Base-by-base conservation (phyloP, 2,797 vertebrate genomes). In the Fringilla coelebs region DNA sequence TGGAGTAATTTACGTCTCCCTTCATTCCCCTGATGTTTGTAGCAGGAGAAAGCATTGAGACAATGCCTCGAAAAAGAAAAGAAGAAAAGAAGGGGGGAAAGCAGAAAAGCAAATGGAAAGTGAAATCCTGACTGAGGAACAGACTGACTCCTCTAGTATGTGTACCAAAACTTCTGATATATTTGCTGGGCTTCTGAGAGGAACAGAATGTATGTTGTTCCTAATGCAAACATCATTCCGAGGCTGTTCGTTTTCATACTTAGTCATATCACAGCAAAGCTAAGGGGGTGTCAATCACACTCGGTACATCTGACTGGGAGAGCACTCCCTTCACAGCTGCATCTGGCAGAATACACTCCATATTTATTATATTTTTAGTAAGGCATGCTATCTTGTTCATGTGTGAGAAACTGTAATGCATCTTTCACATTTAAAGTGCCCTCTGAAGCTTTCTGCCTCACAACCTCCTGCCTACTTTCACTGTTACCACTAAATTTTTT, bases 401-500 rank as follows among this genome's bases (percentile, higher is more conserved):
- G 49, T 97, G 97, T 96, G 96, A 96, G 96, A 96, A 97, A 95
- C 94, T 97, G 95, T 97, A 97, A 97, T 98, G 97, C 97, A 97
- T 98, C 97, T 97, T 97, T 97, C 97, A 97, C 98, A 97, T 97
- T 97, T 97, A 98, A 98, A 97, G 97, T 98, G 96, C 96, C 96
- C 96, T 98, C 94, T 92, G 96, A 98, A 97, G 96, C 97, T 96
- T 97, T 98, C 98, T 98, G 96, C 97, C 97, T 97, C 94, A 26
- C 96, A 98, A 97, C 95, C 97, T 98, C 93, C 98, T 98, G 97
- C 98, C 97, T 98, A 97, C 96, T 98, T 97, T 98, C 98, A 97
- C 97, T 97, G 97, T 97, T 96, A 98, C 96, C 95, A 97, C 95
- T 99, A 99, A 98, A 99, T 99, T 99, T 99, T 99, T 99, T 97